Evolutionary conservation across 2,797 vertebrate species (phyloP), one percentile per base, ranked within the genome.

Genomic region (Rhyacichthys aspro): DNA sequence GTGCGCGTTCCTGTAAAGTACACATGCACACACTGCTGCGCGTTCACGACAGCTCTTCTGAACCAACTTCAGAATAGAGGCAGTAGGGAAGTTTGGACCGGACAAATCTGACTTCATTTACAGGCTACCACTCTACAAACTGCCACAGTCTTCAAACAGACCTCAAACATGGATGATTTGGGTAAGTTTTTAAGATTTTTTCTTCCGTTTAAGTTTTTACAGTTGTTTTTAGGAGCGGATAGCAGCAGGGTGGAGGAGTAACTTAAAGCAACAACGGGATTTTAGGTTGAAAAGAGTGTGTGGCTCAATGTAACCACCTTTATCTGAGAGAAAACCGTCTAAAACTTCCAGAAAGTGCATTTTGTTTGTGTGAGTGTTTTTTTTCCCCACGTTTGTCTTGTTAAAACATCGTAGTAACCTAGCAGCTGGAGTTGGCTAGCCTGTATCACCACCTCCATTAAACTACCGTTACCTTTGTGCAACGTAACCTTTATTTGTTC

Each of bases 111-210:
- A 67, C 69, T 57, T 54, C 2, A 10, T 36, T 8, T 52, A 11
- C 41, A 12, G 46, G 7, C 15, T 45, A 10, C 1, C 14, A 38
- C 32, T 38, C 36, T 37, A 1, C 3, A 59, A 16, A 23, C 34
- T 3, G 56, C 57, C 66, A 6, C 57, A 17, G 63, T 28, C 38
- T 43, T 5, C 33, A 70, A 60, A 6, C 71, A 16, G 73, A 5
- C 43, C 65, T 55, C 58, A 58, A 66, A 50, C 10, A 93, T 93
- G 92, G 92, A 93, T 55, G 92, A 93, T 44, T 72, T 93, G 62
- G 92, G 92, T 93, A 65, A 91, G 87, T 81, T 11, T 0, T 2
- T 3, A 6, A 7, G 12, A 37, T 5, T 1, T 1, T 50, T 19
- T 34, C 15, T 4, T 3, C 19, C 10, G 1, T 1, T 10, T 14